A percentile compares a stretch with the other conserved stretches of the same genome.
Conservation (phyloP, 2,797 vertebrate species). For the Enteromius paludinosus region DNA sequence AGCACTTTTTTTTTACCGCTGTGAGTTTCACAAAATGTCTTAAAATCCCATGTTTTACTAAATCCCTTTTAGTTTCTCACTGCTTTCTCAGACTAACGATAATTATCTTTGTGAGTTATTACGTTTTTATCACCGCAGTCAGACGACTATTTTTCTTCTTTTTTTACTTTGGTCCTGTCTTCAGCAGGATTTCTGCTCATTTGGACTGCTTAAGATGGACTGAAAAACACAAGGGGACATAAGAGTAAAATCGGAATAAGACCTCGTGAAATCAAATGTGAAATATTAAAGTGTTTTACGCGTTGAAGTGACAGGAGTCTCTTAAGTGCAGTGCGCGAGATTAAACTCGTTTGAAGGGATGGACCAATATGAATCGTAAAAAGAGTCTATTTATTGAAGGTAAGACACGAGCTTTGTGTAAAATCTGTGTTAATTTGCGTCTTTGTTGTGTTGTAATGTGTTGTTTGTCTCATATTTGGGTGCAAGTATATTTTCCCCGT, state of each 20-base stretch:
- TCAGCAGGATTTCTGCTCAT: not conserved
- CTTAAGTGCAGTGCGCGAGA: slow-evolving; percentile 2
- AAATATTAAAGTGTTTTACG: not conserved
- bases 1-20: not conserved
- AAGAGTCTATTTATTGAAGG: slow-evolving; percentile 77
- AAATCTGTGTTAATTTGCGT: not conserved
- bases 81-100: not conserved
- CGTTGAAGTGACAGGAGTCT: not conserved
- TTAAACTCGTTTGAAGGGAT: slow-evolving; percentile 14
- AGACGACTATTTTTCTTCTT: not conserved
- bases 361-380: slow-evolving; percentile 71
- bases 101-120: not conserved
- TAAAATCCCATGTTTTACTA: not conserved
- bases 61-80: not conserved
- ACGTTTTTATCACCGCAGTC: not conserved
- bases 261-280: not conserved
- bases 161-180: not conserved
- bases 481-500: not conserved
- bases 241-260: not conserved
- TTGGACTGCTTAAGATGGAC: slow-evolving; percentile 14
- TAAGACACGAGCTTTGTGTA: slow-evolving; percentile 61
- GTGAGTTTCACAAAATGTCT: slow-evolving; percentile 3
- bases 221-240: slow-evolving; percentile 6
- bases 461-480: not conserved
- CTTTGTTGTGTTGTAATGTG: not conserved